phyloP scores from a whole-genome alignment of 2,888 invertebrate genomes.

The Sminthurides aquaticus region DNA sequence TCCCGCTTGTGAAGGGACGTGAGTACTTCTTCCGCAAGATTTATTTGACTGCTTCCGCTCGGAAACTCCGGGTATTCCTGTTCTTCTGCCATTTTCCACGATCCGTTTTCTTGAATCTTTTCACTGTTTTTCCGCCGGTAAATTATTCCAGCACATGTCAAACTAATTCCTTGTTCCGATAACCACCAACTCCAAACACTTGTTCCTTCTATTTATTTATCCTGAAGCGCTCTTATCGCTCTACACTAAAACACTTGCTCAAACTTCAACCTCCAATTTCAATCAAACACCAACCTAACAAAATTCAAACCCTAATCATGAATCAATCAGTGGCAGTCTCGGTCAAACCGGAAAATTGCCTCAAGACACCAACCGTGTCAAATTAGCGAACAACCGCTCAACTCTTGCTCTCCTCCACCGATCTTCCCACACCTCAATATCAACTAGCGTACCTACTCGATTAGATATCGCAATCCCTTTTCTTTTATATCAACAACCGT shows the following conservation, averaged over 20 bases:
- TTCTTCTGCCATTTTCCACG: constrained; percentile 3
- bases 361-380: neutral
- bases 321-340: too few relatives aligned
- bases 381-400: too few relatives aligned
- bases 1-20: constrained; percentile 22
- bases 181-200: neutral
- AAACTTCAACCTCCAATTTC: neutral
- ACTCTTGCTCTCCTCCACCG: too few relatives aligned
- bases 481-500: too few relatives aligned
- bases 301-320: too few relatives aligned
- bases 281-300: neutral
- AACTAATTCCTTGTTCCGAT: neutral
- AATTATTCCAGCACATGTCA: too few relatives aligned
- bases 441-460: too few relatives aligned
- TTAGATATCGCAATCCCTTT: too few relatives aligned
- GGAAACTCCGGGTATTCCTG: constrained; percentile 4
- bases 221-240: neutral
- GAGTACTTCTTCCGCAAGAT: constrained; percentile 22
- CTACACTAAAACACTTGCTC: neutral
- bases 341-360: neutral
- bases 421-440: too few relatives aligned
- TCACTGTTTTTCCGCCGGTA: too few relatives aligned
- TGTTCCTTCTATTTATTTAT: too few relatives aligned
- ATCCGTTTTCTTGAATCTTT: too few relatives aligned
- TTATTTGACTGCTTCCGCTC: constrained; percentile 3